These are phyloP conservation scores for Scylla paramamosain DNA, from an alignment of 1,140 invertebrate genomes.

Conservation along the genomic window DNA sequence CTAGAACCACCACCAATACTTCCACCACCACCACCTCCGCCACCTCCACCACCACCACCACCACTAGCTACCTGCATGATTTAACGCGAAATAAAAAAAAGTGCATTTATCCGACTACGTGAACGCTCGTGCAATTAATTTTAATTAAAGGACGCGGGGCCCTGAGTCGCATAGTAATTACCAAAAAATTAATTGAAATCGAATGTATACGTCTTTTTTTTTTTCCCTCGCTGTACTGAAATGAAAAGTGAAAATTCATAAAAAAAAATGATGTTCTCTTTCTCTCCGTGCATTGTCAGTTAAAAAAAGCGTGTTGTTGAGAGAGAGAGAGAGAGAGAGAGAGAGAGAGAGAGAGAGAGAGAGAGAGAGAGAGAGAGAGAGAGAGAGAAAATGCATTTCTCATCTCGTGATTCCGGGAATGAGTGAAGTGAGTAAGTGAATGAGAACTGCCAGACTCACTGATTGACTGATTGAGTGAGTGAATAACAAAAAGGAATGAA, in stretches of 20 bases:
- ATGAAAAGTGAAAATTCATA: not conserved
- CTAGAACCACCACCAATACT: not conserved
- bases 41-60: not conserved
- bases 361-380: too few relatives aligned
- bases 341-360: too few relatives aligned
- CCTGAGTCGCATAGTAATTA: not conserved
- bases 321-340: too few relatives aligned
- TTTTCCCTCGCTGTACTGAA: not conserved
- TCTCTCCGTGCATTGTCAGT: too few relatives aligned
- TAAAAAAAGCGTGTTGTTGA: not conserved
- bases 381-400: too few relatives aligned
- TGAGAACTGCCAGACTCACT: not conserved
- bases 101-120: conserved; percentile 2
- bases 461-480: not conserved
- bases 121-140: conserved; percentile 14
- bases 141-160: not conserved
- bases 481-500: not conserved
- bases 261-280: not conserved
- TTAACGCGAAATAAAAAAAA: not conserved
- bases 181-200: conserved; percentile 24
- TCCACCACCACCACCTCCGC: not conserved
- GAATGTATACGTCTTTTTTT: not conserved
- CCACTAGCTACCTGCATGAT: not conserved
- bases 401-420: not conserved
- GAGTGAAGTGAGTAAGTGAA: not conserved